Conservation (phyloP, 2,888 invertebrate species). For the Strigamia transsilvanica region DNA sequence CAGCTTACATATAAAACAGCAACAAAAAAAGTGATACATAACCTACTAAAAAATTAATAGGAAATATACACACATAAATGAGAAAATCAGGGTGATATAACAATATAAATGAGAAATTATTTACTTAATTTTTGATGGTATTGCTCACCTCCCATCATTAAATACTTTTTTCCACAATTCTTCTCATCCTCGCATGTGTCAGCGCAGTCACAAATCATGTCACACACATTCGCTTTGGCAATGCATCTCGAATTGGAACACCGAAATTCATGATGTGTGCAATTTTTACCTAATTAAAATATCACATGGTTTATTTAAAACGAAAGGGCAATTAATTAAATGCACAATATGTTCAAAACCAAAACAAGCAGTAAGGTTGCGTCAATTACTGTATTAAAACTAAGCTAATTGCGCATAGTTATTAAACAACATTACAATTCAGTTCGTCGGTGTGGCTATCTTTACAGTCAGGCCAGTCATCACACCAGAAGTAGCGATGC, state of each 20-base stretch:
- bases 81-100: neutral
- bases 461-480: constrained; percentile 63
- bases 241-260: constrained; percentile 67
- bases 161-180: constrained; percentile 61
- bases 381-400: neutral
- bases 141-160: constrained; percentile 58
- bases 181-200: constrained; percentile 65
- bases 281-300: constrained; percentile 59
- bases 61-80: neutral
- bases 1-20: neutral
- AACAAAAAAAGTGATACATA: neutral
- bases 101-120: neutral
- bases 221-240: constrained; percentile 64
- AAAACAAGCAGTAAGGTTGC: neutral
- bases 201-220: constrained; percentile 66
- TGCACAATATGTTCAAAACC: neutral
- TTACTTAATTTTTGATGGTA: neutral
- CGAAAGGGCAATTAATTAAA: neutral
- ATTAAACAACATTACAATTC: constrained; percentile 60
- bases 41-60: neutral
- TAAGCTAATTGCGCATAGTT: neutral
- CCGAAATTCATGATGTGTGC: constrained; percentile 61
- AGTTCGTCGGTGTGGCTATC: constrained; percentile 64
- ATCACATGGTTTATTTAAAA: neutral
- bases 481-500: constrained; percentile 63